phyloP scores from a whole-genome alignment of 2,113 vertebrate genomes.

The Chionis minor region DNA sequence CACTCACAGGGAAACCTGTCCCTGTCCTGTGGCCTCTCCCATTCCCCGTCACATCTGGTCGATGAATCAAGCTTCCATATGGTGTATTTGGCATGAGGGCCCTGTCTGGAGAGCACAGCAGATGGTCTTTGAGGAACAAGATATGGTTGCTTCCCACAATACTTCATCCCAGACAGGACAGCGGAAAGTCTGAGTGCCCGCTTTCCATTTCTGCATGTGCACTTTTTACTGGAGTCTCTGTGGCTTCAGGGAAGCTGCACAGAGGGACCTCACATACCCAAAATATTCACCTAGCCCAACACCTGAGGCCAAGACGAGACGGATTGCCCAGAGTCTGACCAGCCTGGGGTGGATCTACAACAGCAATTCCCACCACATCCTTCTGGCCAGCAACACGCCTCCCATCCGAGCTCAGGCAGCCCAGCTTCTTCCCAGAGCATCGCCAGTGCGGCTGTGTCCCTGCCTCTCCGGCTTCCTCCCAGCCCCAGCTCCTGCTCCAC shows the following conservation, averaged over 20 bases:
- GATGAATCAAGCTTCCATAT: background rate
- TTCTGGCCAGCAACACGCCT: background rate
- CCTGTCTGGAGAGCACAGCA: background rate
- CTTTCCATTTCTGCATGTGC: background rate
- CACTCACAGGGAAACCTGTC: background rate
- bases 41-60: background rate
- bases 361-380: background rate
- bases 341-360: background rate
- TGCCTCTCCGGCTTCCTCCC: background rate
- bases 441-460: background rate
- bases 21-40: background rate
- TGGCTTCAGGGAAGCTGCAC: background rate
- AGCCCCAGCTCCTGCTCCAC: background rate
- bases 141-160: background rate
- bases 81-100: background rate
- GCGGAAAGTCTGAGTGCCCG: background rate
- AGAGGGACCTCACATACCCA: background rate
- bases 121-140: background rate
- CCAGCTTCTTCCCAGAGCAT: background rate
- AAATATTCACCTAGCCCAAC: background rate
- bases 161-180: background rate
- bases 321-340: background rate
- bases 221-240: background rate
- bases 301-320: background rate
- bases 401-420: too few relatives aligned